phyloP scores from a whole-genome alignment of 2,888 invertebrate genomes.

The Thecophora atra region DNA sequence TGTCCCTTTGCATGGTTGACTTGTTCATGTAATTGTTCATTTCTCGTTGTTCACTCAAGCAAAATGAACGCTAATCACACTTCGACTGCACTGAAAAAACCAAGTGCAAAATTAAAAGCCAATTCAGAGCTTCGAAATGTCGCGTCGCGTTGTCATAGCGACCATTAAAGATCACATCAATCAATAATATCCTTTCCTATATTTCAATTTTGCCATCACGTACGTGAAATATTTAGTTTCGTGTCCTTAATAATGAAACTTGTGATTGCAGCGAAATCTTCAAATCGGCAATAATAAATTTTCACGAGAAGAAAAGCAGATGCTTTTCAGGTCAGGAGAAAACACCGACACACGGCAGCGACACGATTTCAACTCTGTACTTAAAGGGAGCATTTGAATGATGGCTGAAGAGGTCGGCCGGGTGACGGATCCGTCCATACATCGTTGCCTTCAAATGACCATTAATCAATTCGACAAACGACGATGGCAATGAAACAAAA shows the following conservation, averaged over 20 bases:
- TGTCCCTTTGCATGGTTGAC: too few relatives aligned
- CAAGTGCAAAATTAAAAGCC: slow-evolving; percentile 6
- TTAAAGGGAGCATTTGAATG: too few relatives aligned
- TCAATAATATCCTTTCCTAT: neutral
- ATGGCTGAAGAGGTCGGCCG: too few relatives aligned
- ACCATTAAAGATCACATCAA: neutral
- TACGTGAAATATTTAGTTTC: neutral
- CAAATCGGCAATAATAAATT: neutral
- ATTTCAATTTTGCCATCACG: neutral
- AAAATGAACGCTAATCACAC: slow-evolving; percentile 28
- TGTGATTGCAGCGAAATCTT: neutral
- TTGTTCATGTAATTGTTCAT: slow-evolving; percentile 24
- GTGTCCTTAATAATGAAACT: neutral
- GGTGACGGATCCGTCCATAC: too few relatives aligned
- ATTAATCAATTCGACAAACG: too few relatives aligned
- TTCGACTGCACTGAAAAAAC: slow-evolving; percentile 25
- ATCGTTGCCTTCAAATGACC: too few relatives aligned
- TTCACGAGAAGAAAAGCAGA: too few relatives aligned
- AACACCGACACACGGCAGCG: neutral
- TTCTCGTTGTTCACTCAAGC: slow-evolving; percentile 16
- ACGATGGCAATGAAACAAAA: too few relatives aligned
- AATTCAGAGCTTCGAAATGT: neutral
- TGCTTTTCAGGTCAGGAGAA: too few relatives aligned
- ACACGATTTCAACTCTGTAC: neutral
- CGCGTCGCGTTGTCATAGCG: neutral